Evolutionary conservation across 2,113 vertebrate genomes (phyloP).

Genomic region (Panthera tigris): DNA sequence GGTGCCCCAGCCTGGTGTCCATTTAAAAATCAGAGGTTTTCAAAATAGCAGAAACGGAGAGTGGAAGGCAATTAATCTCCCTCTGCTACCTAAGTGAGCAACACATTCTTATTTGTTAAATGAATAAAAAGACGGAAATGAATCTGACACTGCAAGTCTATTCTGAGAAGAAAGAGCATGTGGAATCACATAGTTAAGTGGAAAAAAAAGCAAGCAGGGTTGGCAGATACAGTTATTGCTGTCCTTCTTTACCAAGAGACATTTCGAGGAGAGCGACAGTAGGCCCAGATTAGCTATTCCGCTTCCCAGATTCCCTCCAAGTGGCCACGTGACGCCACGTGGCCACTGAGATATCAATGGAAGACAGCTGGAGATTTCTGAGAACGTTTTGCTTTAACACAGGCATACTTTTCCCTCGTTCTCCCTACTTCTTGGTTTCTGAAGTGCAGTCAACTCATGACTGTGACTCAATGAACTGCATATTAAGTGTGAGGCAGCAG

Average conservation of each 20-base stretch:
- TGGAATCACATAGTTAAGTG: background rate
- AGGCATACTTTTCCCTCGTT: background rate
- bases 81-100: background rate
- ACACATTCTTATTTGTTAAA: background rate
- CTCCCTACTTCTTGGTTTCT: background rate
- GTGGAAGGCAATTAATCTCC: background rate
- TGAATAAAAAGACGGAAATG: background rate
- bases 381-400: background rate
- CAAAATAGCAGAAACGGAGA: background rate
- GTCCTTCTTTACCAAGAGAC: background rate
- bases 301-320: background rate
- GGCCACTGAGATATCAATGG: background rate
- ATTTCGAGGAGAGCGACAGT: background rate
- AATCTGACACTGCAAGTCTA: background rate
- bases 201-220: background rate
- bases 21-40: background rate
- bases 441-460: background rate
- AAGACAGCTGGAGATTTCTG: background rate
- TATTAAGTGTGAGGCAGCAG: background rate
- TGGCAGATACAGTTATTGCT: background rate
- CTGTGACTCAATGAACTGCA: background rate
- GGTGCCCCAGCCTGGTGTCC: background rate
- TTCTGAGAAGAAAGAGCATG: background rate
- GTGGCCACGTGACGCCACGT: background rate
- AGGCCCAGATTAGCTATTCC: background rate